Conservation (phyloP, 2,888 invertebrate species). For the Zonitis immaculata region DNA sequence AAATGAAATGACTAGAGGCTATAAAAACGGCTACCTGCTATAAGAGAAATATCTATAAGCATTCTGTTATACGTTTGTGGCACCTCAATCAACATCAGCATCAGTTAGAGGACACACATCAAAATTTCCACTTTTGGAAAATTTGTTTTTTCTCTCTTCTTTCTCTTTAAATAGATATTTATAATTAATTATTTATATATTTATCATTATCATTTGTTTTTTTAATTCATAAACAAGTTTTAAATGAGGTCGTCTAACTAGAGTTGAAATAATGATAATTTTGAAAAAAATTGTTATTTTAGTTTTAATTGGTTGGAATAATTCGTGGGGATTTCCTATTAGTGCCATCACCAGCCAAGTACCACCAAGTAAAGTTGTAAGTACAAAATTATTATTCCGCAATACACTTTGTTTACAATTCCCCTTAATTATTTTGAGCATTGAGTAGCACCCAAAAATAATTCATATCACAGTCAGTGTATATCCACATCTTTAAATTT, state of each 20-base stretch:
- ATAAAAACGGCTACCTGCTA: not conserved
- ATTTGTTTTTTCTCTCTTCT: too few species aligned
- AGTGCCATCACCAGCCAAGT: not conserved
- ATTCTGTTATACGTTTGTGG: not conserved
- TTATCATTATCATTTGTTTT: not conserved
- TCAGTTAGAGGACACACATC: too few species aligned
- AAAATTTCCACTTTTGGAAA: too few species aligned
- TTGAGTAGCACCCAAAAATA: too few species aligned
- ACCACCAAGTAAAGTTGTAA: slow-evolving; percentile 3
- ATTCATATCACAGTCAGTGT: too few species aligned
- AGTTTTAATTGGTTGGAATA: not conserved
- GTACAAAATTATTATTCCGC: not conserved
- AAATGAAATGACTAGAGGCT: not conserved
- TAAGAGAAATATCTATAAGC: not conserved
- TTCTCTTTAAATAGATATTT: not conserved
- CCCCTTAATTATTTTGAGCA: not conserved
- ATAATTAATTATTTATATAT: not conserved
- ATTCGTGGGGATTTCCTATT: not conserved
- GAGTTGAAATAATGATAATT: not conserved
- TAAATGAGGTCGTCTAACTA: not conserved
- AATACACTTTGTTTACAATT: not conserved
- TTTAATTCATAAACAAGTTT: too few species aligned
- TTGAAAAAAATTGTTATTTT: not conserved
- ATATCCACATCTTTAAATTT: too few species aligned
- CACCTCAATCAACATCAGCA: not conserved